phyloP scores from a whole-genome alignment of 2,113 vertebrate genomes.

The Dolichotis patagonum region DNA sequence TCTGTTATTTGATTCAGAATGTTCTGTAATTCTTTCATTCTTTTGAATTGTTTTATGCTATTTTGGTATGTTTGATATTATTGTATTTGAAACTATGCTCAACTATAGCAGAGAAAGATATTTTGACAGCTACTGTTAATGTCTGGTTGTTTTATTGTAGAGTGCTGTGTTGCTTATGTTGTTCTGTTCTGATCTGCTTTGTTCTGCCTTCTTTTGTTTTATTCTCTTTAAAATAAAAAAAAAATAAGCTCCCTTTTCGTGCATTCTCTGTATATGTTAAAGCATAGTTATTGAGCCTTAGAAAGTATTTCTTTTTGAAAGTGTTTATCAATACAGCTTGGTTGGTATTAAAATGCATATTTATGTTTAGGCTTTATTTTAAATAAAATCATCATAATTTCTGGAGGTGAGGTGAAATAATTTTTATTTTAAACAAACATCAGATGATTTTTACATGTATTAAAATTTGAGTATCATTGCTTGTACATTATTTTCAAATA shows the following conservation, averaged over 20 bases:
- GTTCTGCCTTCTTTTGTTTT: neutral
- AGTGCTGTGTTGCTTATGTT: too few species aligned
- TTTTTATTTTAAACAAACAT: neutral
- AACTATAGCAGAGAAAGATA: too few species aligned
- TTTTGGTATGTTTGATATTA: too few species aligned
- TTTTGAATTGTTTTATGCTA: too few species aligned
- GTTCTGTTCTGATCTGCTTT: too few species aligned
- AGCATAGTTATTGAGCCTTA: neutral
- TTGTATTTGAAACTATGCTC: too few species aligned
- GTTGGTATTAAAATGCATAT: neutral
- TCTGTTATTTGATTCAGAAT: too few species aligned
- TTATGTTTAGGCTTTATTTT: neutral
- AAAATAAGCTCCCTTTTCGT: too few species aligned
- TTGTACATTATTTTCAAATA: neutral
- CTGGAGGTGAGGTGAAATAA: neutral
- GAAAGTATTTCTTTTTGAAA: neutral
- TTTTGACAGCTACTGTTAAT: too few species aligned
- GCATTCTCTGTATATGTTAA: neutral
- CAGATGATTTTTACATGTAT: neutral
- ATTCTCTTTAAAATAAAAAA: too few species aligned
- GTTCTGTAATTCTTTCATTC: too few species aligned
- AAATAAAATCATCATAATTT: neutral
- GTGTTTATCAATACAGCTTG: neutral
- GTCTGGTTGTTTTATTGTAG: too few species aligned
- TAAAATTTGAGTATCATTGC: neutral